Base-by-base conservation (phyloP, 2,888 invertebrate genomes). In the Mayetiola destructor region DNA sequence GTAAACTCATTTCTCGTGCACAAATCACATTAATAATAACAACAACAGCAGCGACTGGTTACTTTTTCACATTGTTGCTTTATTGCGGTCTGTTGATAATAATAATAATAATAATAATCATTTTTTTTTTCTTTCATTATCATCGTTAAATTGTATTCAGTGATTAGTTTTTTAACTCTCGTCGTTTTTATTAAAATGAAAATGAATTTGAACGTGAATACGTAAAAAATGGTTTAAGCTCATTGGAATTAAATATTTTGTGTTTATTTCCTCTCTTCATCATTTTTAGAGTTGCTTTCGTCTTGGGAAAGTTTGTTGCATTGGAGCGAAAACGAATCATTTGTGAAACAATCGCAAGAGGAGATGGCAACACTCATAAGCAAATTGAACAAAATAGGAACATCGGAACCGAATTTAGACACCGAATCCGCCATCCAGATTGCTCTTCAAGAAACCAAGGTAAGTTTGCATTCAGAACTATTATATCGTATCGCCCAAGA, bases 241-340 rank as follows among this genome's bases (percentile, higher is more conserved):
- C 27, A 21, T 52, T 27, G 12, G n/a, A n/a, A n/a, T 8, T 42
- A n/a, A 32, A 10, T 10, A 32, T 9, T 9, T n/a, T n/a, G n/a
- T n/a, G n/a, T n/a, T n/a, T n/a, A n/a, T 9, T 39, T 5, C 8
- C 12, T 10, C 16, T 39, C 39, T n/a, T n/a, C 16, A n/a, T 16
- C n/a, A n/a, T 21, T n/a, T n/a, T n/a, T n/a, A 73, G 73, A 73
- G 65, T 66, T 73, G 62, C 66, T 73, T 64, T 69, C 69, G 57
- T 70, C 70, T 61, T 73, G 73, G 73, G 71, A 72, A 66, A 71
- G 69, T 67, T 63, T 73, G 61, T 65, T 71, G 52, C 66, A 64
- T 62, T 73, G 73, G 73, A 73, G 72, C 65, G 72, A 73, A 68
- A 73, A 72, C 68, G 72, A 72, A 56, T 67, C 70, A 18, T 66